These are phyloP conservation scores for Gerris lacustris DNA, from an alignment of 2,888 invertebrate species.

Conservation along the genomic window DNA sequence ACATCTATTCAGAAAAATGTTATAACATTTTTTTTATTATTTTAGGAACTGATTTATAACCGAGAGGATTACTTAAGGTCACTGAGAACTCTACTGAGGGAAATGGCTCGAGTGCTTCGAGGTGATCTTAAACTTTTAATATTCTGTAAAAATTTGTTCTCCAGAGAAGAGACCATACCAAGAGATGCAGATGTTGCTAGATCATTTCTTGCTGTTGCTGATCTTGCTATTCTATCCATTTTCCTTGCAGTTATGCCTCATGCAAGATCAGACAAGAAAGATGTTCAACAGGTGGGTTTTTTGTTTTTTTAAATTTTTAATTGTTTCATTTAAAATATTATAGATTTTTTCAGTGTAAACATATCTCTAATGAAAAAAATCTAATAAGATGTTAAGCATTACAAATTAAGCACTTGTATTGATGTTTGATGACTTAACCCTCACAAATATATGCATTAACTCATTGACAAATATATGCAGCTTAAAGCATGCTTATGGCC, in stretches of 20 bases:
- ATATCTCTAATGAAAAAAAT: too few relatives aligned
- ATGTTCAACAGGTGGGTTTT: conserved; percentile 31
- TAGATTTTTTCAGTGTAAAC: too few relatives aligned
- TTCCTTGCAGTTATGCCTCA: conserved; percentile 64
- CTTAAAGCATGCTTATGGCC: too few relatives aligned
- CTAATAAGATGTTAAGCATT: too few relatives aligned
- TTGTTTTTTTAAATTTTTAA: neutral
- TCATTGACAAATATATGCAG: too few relatives aligned
- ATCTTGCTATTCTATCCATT: conserved; percentile 74
- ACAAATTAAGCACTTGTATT: too few relatives aligned
- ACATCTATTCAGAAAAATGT: too few relatives aligned
- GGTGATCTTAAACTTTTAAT: conserved; percentile 67
- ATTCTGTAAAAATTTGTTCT: conserved; percentile 50
- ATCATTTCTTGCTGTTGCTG: conserved; percentile 68
- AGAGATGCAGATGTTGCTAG: conserved; percentile 62
- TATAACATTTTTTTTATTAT: conserved; percentile 21
- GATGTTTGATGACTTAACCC: too few relatives aligned
- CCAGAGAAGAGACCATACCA: conserved; percentile 48
- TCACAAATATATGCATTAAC: too few relatives aligned
- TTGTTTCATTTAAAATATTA: neutral
- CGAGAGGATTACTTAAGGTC: conserved; percentile 84
- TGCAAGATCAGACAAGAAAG: conserved; percentile 44
- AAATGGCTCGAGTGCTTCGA: conserved; percentile 72
- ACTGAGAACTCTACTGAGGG: conserved; percentile 70
- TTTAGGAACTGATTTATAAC: conserved; percentile 68